Conservation (phyloP, 2,888 invertebrate genomes). For the Tholera decimalis region DNA sequence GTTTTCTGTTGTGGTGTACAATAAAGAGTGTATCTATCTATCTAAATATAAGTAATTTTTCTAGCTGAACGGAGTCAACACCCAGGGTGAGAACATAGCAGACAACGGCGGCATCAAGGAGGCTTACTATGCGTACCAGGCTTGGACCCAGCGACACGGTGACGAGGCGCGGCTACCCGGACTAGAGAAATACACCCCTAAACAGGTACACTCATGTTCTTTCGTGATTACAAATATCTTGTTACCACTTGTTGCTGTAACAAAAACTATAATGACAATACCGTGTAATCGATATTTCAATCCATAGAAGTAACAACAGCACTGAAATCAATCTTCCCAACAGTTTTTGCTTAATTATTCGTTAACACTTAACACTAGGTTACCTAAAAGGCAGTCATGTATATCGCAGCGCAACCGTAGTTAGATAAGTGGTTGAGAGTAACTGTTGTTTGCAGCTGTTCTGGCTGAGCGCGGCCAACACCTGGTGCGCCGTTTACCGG, state of each 20-base stretch:
- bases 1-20: no score
- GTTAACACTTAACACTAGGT: slow-evolving; percentile 35
- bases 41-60: background rate
- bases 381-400: slow-evolving; percentile 47
- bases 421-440: slow-evolving; percentile 38
- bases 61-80: slow-evolving; percentile 97
- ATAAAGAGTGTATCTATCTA: no score
- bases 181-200: slow-evolving; percentile 92
- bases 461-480: no score
- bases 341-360: slow-evolving; percentile 23
- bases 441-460: no score
- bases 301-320: slow-evolving; percentile 9
- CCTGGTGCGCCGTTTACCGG: no score
- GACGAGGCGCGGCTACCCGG: slow-evolving; percentile 94
- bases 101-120: slow-evolving; percentile 98
- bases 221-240: background rate
- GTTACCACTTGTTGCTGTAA: background rate
- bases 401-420: no score
- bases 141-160: slow-evolving; percentile 93
- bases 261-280: slow-evolving; percentile 8
- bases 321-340: slow-evolving; percentile 20
- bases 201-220: slow-evolving; percentile 85
- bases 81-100: slow-evolving; percentile 98
- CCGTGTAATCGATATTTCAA: slow-evolving; percentile 22
- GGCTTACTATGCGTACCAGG: slow-evolving; percentile 96